These are phyloP conservation scores for Leucophenga montana DNA, from an alignment of 2,888 invertebrate genomes.

Conservation along the genomic window DNA sequence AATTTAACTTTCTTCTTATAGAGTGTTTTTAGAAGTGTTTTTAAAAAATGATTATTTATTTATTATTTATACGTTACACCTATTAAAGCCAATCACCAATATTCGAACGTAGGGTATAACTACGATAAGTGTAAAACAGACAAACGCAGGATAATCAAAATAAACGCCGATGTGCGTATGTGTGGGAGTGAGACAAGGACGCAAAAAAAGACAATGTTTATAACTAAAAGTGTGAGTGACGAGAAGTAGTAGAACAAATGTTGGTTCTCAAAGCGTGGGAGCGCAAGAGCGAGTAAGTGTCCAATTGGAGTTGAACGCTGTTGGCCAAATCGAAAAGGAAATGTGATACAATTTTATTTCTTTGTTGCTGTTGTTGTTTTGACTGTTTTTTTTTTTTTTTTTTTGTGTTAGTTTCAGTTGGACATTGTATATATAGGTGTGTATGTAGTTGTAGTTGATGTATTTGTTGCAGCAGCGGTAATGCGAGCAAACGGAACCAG, in stretches of 20 bases:
- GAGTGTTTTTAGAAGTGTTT: no score
- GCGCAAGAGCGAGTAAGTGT: background rate
- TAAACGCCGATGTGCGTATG: background rate
- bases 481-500: slow-evolving; percentile 22
- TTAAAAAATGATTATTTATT: no score
- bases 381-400: slow-evolving; percentile 7
- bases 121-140: background rate
- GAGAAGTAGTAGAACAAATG: background rate
- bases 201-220: background rate
- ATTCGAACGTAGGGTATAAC: no score
- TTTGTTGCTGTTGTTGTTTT: slow-evolving; percentile 22
- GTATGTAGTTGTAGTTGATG: slow-evolving; percentile 24
- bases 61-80: no score
- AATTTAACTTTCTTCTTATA: no score
- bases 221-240: background rate
- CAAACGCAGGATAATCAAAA: slow-evolving; percentile 20
- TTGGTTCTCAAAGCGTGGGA: background rate
- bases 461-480: slow-evolving; percentile 22
- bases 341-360: slow-evolving; percentile 32
- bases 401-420: slow-evolving; percentile 15
- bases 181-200: slow-evolving; percentile 9
- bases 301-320: background rate
- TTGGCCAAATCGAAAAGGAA: slow-evolving; percentile 27
- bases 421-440: background rate
- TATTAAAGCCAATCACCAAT: no score